These are phyloP conservation scores for Neoaliturus tenellus DNA, from an alignment of 2,888 invertebrate genomes.

Conservation along the genomic window DNA sequence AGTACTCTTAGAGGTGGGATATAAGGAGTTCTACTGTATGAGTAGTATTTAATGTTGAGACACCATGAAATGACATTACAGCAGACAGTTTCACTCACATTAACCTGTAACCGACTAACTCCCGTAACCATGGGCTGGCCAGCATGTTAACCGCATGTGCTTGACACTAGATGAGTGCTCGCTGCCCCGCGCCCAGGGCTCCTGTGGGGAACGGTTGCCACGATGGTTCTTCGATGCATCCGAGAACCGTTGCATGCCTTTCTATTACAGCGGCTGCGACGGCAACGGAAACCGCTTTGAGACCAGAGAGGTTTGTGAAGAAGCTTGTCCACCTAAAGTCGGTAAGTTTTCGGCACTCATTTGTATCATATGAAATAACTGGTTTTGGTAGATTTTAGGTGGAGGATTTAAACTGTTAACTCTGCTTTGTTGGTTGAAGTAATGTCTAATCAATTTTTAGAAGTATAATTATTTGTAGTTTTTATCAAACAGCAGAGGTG, in stretches of 20 bases:
- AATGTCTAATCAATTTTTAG: too few relatives aligned
- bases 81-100: background rate
- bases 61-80: background rate
- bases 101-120: background rate
- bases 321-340: constrained; percentile 85
- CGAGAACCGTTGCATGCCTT: constrained; percentile 92
- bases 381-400: too few relatives aligned
- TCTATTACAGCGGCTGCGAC: constrained; percentile 94
- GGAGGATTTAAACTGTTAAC: too few relatives aligned
- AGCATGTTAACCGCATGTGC: constrained; percentile 41
- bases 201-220: constrained; percentile 84
- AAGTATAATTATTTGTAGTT: too few relatives aligned
- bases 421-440: too few relatives aligned
- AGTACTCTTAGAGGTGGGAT: too few relatives aligned
- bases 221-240: constrained; percentile 91
- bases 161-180: constrained; percentile 82
- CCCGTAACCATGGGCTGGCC: background rate
- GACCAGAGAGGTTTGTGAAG: constrained; percentile 83
- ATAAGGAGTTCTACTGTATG: too few relatives aligned
- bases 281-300: constrained; percentile 93
- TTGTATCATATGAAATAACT: too few relatives aligned
- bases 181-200: constrained; percentile 84
- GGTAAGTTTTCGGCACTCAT: constrained; percentile 86
- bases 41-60: too few relatives aligned
- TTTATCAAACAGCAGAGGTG: too few relatives aligned